A percentile compares a stretch with the other conserved stretches of the same genome.
These are phyloP conservation scores for Coelopa pilipes DNA, from an alignment of 2,888 invertebrate species.

Conservation along the genomic window DNA sequence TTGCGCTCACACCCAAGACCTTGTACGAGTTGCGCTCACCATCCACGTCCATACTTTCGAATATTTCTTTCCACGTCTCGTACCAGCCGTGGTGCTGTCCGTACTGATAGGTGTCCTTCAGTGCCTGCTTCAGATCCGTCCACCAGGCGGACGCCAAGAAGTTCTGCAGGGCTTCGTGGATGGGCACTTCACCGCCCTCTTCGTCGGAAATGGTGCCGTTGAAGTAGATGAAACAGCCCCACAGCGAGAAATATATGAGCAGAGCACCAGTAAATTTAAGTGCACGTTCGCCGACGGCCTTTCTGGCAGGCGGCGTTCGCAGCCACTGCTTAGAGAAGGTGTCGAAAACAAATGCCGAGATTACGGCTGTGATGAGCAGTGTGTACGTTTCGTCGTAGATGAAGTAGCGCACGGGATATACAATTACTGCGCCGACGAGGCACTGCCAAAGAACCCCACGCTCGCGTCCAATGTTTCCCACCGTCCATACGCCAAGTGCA, in stretches of 20 bases:
- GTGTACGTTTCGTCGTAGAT: conserved; percentile 80
- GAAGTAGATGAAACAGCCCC: conserved; percentile 85
- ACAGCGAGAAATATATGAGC: conserved; percentile 77
- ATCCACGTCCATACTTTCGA: conserved; percentile 87
- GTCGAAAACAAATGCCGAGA: conserved; percentile 78
- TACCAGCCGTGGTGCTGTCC: conserved; percentile 88
- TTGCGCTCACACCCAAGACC: conserved; percentile 81
- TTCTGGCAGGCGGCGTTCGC: conserved; percentile 71
- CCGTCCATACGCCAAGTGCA: conserved; percentile 86
- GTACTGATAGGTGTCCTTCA: conserved; percentile 80
- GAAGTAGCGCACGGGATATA: conserved; percentile 77
- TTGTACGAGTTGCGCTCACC: conserved; percentile 91
- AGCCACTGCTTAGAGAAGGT: conserved; percentile 83
- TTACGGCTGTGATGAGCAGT: conserved; percentile 75
- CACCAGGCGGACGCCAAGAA: conserved; percentile 92
- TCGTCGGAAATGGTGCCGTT: conserved; percentile 87
- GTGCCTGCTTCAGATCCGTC: conserved; percentile 80
- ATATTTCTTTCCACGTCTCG: conserved; percentile 87
- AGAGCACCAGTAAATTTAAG: conserved; percentile 72
- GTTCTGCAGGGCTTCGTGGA: conserved; percentile 88
- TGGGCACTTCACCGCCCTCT: conserved; percentile 86
- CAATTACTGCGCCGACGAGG: conserved; percentile 74
- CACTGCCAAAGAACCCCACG: conserved; percentile 78
- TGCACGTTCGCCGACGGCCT: conserved; percentile 69
- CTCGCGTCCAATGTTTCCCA: conserved; percentile 90